A percentile compares a stretch with the other conserved stretches of the same genome.
Conservation (phyloP, 2,113 vertebrate species). For the Apaloderma vittatum region DNA sequence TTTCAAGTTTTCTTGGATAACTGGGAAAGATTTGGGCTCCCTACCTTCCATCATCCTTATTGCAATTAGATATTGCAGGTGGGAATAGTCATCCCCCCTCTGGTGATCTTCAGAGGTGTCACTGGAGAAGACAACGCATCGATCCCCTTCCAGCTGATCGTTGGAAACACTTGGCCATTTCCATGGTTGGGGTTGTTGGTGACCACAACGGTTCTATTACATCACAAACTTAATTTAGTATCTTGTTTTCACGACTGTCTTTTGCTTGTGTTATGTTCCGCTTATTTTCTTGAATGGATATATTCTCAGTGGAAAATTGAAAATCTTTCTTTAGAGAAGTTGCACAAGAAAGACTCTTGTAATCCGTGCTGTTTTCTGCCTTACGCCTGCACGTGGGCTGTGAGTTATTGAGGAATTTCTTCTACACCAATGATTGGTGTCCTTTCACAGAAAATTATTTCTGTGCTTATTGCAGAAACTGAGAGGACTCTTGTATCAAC, state of each 20-base stretch:
- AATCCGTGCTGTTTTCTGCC: not conserved
- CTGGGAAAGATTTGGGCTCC: not conserved
- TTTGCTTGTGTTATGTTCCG: not conserved
- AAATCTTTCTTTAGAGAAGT: not conserved
- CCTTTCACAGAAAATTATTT: not conserved
- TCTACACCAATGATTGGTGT: not conserved
- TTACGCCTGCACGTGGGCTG: not conserved
- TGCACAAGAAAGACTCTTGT: not conserved
- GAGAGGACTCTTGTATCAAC: not conserved
- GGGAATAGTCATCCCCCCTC: too few relatives aligned
- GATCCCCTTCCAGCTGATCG: not conserved
- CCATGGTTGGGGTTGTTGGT: fast-evolving
- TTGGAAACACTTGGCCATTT: not conserved
- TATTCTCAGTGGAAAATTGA: not conserved
- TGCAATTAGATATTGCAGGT: not conserved
- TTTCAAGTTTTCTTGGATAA: not conserved
- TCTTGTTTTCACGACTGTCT: not conserved
- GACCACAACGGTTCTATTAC: not conserved
- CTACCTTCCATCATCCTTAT: not conserved
- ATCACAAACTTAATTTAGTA: not conserved
- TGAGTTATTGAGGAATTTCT: not conserved
- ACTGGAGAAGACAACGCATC: fast-evolving
- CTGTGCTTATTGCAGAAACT: not conserved
- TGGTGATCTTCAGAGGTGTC: not conserved
- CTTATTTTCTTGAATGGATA: not conserved